A percentile compares a stretch with the other conserved stretches of the same genome.
phyloP scores from a whole-genome alignment of 2,113 vertebrate species.

The Amblyornis subalaris region DNA sequence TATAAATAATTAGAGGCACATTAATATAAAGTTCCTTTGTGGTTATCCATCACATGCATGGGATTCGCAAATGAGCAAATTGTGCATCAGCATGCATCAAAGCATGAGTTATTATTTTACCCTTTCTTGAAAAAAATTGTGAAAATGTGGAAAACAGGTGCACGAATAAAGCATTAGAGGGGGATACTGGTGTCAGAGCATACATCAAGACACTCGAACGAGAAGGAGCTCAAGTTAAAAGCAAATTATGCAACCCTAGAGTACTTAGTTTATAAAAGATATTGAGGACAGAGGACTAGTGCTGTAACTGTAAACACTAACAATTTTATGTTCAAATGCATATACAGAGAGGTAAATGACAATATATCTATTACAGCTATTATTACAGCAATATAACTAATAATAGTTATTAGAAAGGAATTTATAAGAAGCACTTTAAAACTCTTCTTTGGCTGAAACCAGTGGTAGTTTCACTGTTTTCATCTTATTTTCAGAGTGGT shows the following conservation, averaged over 20 bases:
- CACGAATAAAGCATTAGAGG: not conserved
- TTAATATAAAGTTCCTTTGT: not conserved
- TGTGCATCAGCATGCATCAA: not conserved
- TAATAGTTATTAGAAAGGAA: not conserved
- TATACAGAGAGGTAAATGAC: not conserved
- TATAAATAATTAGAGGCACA: not conserved
- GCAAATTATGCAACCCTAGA: not conserved
- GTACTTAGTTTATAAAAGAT: not conserved
- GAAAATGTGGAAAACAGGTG: not conserved
- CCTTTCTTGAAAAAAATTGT: not conserved
- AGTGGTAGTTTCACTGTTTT: not conserved
- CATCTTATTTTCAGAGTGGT: constrained; percentile 56
- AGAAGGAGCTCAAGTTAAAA: not conserved
- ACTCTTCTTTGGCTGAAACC: not conserved
- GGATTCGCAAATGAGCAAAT: not conserved
- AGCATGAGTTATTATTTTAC: not conserved
- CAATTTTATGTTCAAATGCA: not conserved
- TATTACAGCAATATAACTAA: not conserved
- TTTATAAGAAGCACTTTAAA: not conserved
- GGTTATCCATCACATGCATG: not conserved
- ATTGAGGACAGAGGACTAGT: not conserved
- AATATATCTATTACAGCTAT: not conserved
- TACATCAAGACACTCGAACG: not conserved
- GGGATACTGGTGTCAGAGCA: not conserved
- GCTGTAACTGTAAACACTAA: not conserved